A percentile compares a stretch with the other conserved stretches of the same genome.
phyloP scores from a whole-genome alignment of 2,113 vertebrate genomes.

The Platanista minor region DNA sequence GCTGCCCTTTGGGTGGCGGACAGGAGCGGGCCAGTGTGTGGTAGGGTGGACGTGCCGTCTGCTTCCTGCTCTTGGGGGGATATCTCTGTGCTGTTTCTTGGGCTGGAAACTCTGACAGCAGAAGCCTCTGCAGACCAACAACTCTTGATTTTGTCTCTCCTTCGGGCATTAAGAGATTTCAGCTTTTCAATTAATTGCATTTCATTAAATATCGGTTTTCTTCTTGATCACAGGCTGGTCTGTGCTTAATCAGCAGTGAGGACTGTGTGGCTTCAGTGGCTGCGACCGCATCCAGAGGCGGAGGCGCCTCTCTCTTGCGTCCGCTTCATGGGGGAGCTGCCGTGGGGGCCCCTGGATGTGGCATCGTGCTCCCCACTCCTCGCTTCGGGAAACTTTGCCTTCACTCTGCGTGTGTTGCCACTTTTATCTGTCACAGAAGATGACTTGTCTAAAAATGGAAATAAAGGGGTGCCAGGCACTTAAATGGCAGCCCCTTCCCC shows the following conservation, averaged over 20 bases:
- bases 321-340: neutral
- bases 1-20: neutral
- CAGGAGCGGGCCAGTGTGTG: accelerated
- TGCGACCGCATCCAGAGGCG: neutral
- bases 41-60: accelerated
- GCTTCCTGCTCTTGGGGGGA: neutral
- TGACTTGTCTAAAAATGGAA: neutral
- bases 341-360: neutral
- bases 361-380: neutral
- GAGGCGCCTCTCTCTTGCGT: accelerated
- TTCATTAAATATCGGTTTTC: constrained; percentile 26
- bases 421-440: accelerated
- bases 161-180: neutral
- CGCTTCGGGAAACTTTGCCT: neutral
- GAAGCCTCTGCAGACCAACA: neutral
- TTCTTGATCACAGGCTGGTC: constrained; percentile 7
- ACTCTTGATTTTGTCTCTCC: neutral
- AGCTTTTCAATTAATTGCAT: constrained; percentile 33
- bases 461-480: neutral
- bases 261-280: too few relatives aligned
- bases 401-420: neutral
- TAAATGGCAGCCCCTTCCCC: neutral
- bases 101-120: neutral
- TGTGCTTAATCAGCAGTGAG: neutral
- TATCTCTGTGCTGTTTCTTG: neutral